Evolutionary conservation across 53 echinoderm and acorn worm genomes (phyloP).

Genomic region (Echinometra lucunter): DNA sequence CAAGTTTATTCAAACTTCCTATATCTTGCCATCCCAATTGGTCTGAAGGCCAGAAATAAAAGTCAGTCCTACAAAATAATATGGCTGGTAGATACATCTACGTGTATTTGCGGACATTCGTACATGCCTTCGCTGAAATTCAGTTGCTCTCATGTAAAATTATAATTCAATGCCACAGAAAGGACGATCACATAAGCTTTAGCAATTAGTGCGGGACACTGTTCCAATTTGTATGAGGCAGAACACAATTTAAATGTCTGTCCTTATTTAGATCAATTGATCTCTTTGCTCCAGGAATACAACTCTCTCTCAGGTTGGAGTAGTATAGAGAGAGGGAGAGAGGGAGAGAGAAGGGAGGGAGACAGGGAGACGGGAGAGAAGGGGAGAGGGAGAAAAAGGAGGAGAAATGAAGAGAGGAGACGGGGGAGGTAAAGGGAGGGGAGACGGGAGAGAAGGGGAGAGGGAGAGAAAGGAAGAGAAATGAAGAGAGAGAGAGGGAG

Average conservation of each 20-base stretch:
- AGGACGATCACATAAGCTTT: background rate
- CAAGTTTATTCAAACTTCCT: too few relatives aligned
- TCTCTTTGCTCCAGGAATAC: background rate
- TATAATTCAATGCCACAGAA: too few relatives aligned
- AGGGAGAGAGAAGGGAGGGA: background rate
- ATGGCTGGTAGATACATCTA: too few relatives aligned
- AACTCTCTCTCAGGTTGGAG: background rate
- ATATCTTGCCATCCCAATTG: too few relatives aligned
- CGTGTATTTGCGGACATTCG: too few relatives aligned
- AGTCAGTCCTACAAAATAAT: too few relatives aligned
- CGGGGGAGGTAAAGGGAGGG: background rate
- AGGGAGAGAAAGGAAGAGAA: background rate
- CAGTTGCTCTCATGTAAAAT: too few relatives aligned
- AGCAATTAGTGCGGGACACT: slow-evolving; percentile 28
- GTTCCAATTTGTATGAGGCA: background rate
- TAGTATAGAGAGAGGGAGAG: background rate
- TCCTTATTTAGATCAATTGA: slow-evolving; percentile 18
- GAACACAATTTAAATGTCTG: slow-evolving; percentile 53
- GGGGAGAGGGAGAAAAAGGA: background rate
- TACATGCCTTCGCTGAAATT: too few relatives aligned
- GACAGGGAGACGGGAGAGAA: background rate
- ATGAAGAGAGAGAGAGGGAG: too few relatives aligned
- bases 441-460: background rate
- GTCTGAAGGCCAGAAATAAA: too few relatives aligned
- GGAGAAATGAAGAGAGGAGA: background rate